A percentile compares a stretch with the other conserved stretches of the same genome.
These are phyloP conservation scores for Deroplatys truncata DNA, from an alignment of 2,888 invertebrate genomes.

Conservation along the genomic window DNA sequence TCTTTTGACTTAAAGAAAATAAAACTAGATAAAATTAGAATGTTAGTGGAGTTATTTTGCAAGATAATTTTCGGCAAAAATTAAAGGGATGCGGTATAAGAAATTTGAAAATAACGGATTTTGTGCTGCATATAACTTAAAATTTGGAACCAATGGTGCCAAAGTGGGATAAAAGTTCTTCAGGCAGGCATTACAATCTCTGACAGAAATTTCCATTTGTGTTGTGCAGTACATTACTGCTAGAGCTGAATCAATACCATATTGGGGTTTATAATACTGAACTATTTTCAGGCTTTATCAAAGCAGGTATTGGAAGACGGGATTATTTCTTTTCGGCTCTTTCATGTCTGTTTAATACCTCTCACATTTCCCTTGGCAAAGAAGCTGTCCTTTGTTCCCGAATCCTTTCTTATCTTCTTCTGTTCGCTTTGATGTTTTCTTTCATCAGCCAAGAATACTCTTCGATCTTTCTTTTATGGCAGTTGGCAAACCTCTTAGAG, in stretches of 20 bases:
- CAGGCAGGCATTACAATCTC: too few relatives aligned
- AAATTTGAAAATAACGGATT: too few relatives aligned
- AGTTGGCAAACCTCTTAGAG: too few relatives aligned
- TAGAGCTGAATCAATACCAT: neutral
- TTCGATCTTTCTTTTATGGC: neutral
- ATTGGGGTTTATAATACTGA: neutral
- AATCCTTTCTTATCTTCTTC: neutral
- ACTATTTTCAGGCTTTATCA: neutral
- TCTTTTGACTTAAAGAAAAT: too few relatives aligned
- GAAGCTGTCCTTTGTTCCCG: neutral
- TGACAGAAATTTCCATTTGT: neutral
- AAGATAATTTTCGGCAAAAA: too few relatives aligned
- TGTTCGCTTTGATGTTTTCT: neutral
- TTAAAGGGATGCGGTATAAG: fast-evolving
- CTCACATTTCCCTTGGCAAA: neutral
- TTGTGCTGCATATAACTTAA: too few relatives aligned
- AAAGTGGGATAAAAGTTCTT: too few relatives aligned
- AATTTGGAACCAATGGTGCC: too few relatives aligned
- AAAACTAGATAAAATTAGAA: too few relatives aligned
- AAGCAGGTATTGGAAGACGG: neutral
- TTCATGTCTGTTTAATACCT: neutral
- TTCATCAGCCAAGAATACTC: neutral
- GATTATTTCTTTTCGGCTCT: neutral
- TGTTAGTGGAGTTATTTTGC: too few relatives aligned
- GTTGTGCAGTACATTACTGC: too few relatives aligned